These are phyloP conservation scores for Cichlasoma orientale DNA, from an alignment of 2,797 vertebrate species.

Conservation along the genomic window DNA sequence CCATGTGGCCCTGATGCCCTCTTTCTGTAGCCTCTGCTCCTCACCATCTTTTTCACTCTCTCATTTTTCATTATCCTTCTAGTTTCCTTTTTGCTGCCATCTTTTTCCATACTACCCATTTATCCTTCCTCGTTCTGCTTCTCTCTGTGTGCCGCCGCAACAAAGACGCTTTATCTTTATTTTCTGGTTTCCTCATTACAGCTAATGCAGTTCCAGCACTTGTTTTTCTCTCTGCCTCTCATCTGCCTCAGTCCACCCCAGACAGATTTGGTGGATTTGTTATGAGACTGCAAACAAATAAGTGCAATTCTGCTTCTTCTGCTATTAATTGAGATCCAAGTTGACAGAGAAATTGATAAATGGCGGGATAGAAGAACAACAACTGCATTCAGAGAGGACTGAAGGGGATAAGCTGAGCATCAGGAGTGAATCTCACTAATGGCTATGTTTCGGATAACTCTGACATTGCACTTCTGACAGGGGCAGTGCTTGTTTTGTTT, in stretches of 20 bases:
- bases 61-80: constrained; percentile 5
- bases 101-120: constrained; percentile 9
- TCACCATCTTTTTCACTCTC: not conserved
- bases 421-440: constrained; percentile 41
- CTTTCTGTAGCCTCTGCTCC: not conserved
- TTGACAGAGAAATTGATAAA: constrained; percentile 28
- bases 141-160: constrained; percentile 9
- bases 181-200: constrained; percentile 52
- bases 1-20: constrained; percentile 23
- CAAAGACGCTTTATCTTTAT: constrained; percentile 47
- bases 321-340: constrained; percentile 49
- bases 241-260: constrained; percentile 17
- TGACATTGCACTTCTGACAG: constrained; percentile 37
- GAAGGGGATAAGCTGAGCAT: constrained; percentile 18
- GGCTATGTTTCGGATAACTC: constrained; percentile 36
- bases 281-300: constrained; percentile 40
- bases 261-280: constrained; percentile 54
- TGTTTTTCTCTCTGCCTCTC: constrained; percentile 7
- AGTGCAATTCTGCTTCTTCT: constrained; percentile 29
- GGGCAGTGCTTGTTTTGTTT: not conserved
- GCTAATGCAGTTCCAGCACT: constrained; percentile 50
- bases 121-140: constrained; percentile 2
- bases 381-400: constrained; percentile 12
- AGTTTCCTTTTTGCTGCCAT: not conserved
- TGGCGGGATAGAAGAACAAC: constrained; percentile 17